Conservation (phyloP, 2,888 invertebrate genomes). For the Seladonia tumulorum region DNA sequence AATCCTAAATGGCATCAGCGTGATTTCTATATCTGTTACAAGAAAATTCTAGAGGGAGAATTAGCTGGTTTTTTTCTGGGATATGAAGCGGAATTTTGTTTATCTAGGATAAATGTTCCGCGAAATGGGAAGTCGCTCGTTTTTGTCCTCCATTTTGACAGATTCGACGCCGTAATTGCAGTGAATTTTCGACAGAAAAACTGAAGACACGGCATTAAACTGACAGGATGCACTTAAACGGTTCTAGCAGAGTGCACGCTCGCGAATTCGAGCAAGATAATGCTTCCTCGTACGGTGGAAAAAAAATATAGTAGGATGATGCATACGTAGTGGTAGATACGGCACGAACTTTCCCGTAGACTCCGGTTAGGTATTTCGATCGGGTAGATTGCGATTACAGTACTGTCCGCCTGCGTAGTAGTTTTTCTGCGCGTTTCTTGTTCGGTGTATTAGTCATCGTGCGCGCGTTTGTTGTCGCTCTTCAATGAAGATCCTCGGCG, state of each 20-base stretch:
- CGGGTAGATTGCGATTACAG: background rate
- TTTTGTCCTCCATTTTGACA: background rate
- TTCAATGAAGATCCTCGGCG: background rate
- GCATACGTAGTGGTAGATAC: background rate
- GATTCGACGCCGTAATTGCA: background rate
- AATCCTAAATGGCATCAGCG: too few species aligned
- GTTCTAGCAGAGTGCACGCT: background rate
- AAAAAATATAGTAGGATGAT: background rate
- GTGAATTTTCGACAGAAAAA: background rate
- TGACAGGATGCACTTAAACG: constrained; percentile 1
- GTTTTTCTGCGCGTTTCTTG: background rate
- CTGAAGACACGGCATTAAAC: background rate
- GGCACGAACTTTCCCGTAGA: background rate
- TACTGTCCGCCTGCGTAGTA: background rate
- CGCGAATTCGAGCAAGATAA: background rate
- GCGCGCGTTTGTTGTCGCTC: background rate
- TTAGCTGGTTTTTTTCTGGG: background rate
- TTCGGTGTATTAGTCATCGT: background rate
- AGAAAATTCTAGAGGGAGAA: background rate
- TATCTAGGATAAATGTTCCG: background rate
- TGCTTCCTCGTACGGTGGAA: background rate
- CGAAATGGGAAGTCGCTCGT: background rate
- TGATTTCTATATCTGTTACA: too few species aligned
- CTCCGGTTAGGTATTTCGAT: background rate
- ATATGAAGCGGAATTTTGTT: too few species aligned